These are phyloP conservation scores for Harpagifer antarcticus DNA, from an alignment of 2,797 vertebrate genomes.

Conservation along the genomic window DNA sequence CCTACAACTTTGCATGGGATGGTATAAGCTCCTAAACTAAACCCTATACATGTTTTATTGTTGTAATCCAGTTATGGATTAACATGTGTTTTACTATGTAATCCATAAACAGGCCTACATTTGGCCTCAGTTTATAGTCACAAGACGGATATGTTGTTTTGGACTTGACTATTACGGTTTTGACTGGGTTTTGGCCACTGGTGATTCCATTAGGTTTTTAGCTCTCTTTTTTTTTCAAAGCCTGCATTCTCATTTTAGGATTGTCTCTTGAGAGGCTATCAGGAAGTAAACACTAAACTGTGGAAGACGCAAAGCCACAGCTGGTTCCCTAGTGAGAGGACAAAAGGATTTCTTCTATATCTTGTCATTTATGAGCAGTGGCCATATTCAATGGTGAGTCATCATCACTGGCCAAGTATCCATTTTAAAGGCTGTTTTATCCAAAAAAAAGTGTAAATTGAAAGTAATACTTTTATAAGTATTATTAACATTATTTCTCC, in stretches of 20 bases:
- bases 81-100: slow-evolving; percentile 31
- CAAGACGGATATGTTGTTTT: slow-evolving; percentile 29
- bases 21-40: slow-evolving; percentile 11
- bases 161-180: slow-evolving; percentile 21
- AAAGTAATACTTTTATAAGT: background rate
- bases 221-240: slow-evolving; percentile 2
- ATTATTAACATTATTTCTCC: background rate
- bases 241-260: slow-evolving; percentile 25
- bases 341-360: slow-evolving; percentile 30
- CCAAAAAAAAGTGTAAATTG: background rate
- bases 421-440: slow-evolving; percentile 6
- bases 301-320: slow-evolving; percentile 32
- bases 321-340: slow-evolving; percentile 16
- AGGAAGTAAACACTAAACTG: slow-evolving; percentile 35
- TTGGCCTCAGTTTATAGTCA: slow-evolving; percentile 30
- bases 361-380: slow-evolving; percentile 7
- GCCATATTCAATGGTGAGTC: slow-evolving; percentile 16
- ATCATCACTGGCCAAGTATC: slow-evolving; percentile 11
- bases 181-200: slow-evolving; percentile 5
- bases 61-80: slow-evolving; percentile 48
- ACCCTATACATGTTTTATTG: slow-evolving; percentile 15
- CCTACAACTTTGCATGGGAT: background rate
- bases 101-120: slow-evolving; percentile 29
- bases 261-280: slow-evolving; percentile 22
- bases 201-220: background rate